Evolutionary conservation across 2,113 vertebrate genomes (phyloP).

Genomic region (Ochotona curzoniae): DNA sequence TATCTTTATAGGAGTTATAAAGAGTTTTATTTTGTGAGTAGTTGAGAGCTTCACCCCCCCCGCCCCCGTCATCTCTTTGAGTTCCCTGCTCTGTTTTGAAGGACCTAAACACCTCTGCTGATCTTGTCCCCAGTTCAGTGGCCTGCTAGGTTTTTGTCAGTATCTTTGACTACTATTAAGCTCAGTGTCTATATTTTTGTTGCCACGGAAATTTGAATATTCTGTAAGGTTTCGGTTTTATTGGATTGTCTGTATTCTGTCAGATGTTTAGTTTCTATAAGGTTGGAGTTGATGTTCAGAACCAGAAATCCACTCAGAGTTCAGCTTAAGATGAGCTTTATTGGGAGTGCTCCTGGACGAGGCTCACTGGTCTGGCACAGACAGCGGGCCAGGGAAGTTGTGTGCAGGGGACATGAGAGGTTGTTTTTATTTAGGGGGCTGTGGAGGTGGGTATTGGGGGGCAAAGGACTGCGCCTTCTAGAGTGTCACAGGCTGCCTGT

Average conservation of each 20-base stretch:
- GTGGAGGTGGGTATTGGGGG: too few relatives aligned
- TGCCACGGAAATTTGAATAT: not conserved
- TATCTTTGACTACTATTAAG: not conserved
- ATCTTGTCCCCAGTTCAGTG: not conserved
- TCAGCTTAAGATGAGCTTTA: too few relatives aligned
- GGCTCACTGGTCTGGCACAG: too few relatives aligned
- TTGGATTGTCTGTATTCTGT: not conserved
- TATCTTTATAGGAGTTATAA: not conserved
- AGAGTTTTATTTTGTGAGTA: not conserved
- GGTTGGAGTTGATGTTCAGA: not conserved
- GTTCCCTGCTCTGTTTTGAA: not conserved
- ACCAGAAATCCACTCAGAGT: too few relatives aligned
- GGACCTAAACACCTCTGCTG: not conserved
- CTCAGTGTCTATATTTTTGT: constrained; percentile 2
- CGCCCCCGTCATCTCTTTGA: not conserved
- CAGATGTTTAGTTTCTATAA: not conserved
- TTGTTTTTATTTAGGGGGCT: too few relatives aligned
- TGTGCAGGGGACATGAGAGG: too few relatives aligned
- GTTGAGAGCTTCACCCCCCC: not conserved
- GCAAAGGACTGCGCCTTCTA: too few relatives aligned
- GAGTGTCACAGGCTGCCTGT: too few relatives aligned
- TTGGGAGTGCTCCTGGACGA: too few relatives aligned
- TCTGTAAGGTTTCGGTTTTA: not conserved
- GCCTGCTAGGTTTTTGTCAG: not conserved
- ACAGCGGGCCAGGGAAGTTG: too few relatives aligned